phyloP scores from a whole-genome alignment of 2,113 vertebrate genomes.

The Nycticorax nycticorax region DNA sequence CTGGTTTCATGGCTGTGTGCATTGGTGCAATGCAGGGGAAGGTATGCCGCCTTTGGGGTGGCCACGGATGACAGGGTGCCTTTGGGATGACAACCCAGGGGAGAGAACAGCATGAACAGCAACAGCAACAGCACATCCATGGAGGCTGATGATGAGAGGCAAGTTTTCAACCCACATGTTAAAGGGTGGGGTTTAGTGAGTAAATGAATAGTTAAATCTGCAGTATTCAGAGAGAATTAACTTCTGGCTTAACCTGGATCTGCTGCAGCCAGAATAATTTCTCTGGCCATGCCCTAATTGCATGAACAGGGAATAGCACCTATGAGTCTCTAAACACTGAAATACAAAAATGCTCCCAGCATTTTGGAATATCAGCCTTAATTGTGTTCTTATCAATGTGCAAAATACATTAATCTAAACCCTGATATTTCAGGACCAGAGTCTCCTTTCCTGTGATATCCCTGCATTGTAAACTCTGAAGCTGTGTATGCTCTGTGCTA shows the following conservation, averaged over 20 bases:
- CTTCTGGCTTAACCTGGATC: background rate
- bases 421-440: background rate
- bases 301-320: background rate
- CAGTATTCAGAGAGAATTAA: background rate
- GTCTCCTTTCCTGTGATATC: background rate
- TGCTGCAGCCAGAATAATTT: background rate
- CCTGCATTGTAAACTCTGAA: background rate
- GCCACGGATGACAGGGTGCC: background rate
- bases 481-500: background rate
- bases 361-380: background rate
- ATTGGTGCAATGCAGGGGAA: background rate
- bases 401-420: background rate
- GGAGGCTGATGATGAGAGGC: background rate
- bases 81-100: background rate
- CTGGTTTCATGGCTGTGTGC: background rate
- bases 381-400: background rate
- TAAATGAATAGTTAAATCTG: background rate
- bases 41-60: fast-evolving
- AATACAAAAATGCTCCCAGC: background rate
- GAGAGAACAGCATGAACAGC: background rate
- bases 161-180: background rate
- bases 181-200: background rate
- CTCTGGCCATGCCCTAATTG: background rate
- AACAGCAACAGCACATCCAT: background rate
- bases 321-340: background rate